phyloP scores from a whole-genome alignment of 2,113 vertebrate genomes.

The Solea solea region DNA sequence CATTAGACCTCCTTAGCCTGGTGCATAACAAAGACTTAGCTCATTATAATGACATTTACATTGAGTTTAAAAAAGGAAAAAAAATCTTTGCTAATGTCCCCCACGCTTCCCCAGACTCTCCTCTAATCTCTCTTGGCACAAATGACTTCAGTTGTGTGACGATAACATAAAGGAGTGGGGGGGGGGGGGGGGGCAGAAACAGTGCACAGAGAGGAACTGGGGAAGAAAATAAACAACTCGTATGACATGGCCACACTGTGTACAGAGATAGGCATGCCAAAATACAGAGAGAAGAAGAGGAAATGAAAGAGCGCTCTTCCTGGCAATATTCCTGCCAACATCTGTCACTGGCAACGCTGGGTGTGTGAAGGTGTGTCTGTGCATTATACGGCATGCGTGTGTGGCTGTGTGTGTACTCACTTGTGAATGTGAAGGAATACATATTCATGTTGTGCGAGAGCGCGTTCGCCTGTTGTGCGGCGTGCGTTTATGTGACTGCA shows the following conservation, averaged over 20 bases:
- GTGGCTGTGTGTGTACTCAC: constrained; percentile 42
- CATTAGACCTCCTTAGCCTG: constrained; percentile 76
- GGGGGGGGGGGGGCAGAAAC: background rate
- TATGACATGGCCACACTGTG: constrained; percentile 77
- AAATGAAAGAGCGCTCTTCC: constrained; percentile 76
- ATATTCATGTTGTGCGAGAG: constrained; percentile 65
- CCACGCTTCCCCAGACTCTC: constrained; percentile 56
- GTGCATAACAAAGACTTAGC: constrained; percentile 75
- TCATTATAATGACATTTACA: constrained; percentile 79
- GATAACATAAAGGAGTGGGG: constrained; percentile 44
- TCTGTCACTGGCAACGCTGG: constrained; percentile 76
- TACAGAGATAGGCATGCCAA: constrained; percentile 77
- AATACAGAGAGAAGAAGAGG: constrained; percentile 76
- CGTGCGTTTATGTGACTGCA: constrained; percentile 44
- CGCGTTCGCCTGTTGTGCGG: constrained; percentile 43
- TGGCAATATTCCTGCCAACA: constrained; percentile 79
- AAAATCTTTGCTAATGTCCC: constrained; percentile 77
- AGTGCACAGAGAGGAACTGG: constrained; percentile 49
- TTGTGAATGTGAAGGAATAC: constrained; percentile 56
- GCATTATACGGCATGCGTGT: constrained; percentile 45
- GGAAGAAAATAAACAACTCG: constrained; percentile 54
- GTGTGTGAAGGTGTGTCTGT: constrained; percentile 58
- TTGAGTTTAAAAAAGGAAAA: constrained; percentile 33
- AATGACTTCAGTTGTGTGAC: constrained; percentile 75
- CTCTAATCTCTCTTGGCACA: constrained; percentile 81